A percentile compares a stretch with the other conserved stretches of the same genome.
Conservation (phyloP, 2,113 vertebrate genomes). For the Eupsittula cactorum region DNA sequence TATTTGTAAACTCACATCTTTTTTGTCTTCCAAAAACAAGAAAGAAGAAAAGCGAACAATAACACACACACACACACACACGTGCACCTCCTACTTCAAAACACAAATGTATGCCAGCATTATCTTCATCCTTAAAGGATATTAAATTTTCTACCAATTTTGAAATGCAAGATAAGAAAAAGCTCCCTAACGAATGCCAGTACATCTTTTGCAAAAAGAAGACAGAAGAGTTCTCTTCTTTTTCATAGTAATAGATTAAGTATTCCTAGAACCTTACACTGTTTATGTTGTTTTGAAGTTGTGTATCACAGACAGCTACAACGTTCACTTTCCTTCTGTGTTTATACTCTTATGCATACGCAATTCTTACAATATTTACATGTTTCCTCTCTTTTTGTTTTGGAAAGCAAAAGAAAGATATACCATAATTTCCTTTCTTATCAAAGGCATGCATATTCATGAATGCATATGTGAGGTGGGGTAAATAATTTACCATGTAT, state of each 20-base stretch:
- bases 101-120: background rate
- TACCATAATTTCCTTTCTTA: background rate
- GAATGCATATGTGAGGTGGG: background rate
- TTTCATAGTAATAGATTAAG: background rate
- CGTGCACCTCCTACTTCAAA: background rate
- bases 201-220: background rate
- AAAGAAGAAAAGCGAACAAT: background rate
- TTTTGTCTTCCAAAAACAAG: background rate
- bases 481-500: slow-evolving; percentile 15
- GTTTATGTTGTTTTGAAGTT: slow-evolving; percentile 11
- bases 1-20: background rate
- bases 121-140: background rate
- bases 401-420: slow-evolving; percentile 23
- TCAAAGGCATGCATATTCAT: background rate
- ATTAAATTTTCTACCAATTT: background rate
- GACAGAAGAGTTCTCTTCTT: background rate
- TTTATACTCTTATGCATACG: background rate
- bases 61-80: background rate
- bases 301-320: background rate
- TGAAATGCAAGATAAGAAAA: background rate
- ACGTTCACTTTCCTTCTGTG: background rate
- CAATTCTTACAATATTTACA: slow-evolving; percentile 19
- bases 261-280: slow-evolving; percentile 15
- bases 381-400: slow-evolving; percentile 4
- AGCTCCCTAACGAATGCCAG: background rate